A percentile compares a stretch with the other conserved stretches of the same genome.
Evolutionary conservation across 2,113 vertebrate species (phyloP).

Genomic region (Paradisaea rubra): DNA sequence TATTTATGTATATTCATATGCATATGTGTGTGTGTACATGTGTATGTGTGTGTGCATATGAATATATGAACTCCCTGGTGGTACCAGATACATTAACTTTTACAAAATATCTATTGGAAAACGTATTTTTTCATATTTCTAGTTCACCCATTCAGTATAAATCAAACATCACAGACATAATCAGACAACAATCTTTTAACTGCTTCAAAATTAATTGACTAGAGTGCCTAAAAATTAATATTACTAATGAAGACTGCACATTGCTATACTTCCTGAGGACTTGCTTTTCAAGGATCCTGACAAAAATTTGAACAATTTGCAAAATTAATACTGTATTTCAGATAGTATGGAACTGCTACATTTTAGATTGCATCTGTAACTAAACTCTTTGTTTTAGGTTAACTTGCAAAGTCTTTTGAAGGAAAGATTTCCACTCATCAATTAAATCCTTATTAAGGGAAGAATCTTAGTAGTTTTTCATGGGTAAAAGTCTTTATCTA

Average conservation of each 20-base stretch:
- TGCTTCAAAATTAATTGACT: background rate
- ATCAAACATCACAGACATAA: background rate
- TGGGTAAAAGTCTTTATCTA: background rate
- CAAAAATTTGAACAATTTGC: constrained; percentile 3
- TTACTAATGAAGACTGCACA: background rate
- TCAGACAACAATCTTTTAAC: background rate
- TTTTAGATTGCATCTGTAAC: background rate
- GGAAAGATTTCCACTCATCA: background rate
- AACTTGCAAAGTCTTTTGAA: background rate
- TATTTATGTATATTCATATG: background rate
- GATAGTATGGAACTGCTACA: background rate
- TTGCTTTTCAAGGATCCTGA: background rate
- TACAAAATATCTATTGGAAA: background rate
- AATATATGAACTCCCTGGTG: background rate
- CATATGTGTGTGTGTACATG: too few species aligned
- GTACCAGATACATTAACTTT: background rate
- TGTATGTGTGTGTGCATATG: fast-evolving
- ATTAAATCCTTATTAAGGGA: background rate
- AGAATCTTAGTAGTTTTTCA: background rate
- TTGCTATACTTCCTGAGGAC: background rate
- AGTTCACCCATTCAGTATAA: background rate
- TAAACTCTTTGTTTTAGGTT: background rate
- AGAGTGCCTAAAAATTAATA: background rate
- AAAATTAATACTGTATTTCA: constrained; percentile 6
- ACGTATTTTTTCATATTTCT: background rate